Conservation (phyloP, 2,113 vertebrate species). For the Phrynocephalus versicolor region DNA sequence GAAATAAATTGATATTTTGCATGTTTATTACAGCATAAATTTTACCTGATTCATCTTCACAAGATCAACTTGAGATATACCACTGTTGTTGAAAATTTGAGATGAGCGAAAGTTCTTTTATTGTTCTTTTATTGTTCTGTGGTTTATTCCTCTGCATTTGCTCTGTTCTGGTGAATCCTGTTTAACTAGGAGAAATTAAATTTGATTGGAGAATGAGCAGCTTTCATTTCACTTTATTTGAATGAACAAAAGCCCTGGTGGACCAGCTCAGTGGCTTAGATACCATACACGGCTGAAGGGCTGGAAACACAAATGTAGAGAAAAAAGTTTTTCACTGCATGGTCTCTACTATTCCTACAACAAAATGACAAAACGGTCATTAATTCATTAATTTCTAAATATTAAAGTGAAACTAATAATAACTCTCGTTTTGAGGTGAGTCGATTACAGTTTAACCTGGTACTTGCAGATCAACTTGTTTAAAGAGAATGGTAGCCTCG, state of each 20-base stretch:
- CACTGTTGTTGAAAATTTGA: not conserved
- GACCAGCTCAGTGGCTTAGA: not conserved
- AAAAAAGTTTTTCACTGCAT: not conserved
- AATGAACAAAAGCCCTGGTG: not conserved
- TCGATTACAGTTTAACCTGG: too few species aligned
- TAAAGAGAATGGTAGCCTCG: too few species aligned
- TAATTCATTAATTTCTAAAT: not conserved
- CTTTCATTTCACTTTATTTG: not conserved
- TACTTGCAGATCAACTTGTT: too few species aligned
- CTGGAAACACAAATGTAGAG: not conserved
- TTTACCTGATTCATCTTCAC: not conserved
- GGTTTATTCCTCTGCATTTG: not conserved
- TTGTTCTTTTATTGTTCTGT: not conserved
- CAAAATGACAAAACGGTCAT: not conserved
- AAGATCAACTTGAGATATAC: not conserved
- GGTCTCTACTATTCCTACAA: conserved; percentile 1
- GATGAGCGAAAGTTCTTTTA: not conserved
- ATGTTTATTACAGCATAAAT: conserved; percentile 1
- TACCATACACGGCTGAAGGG: not conserved
- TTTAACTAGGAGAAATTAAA: not conserved
- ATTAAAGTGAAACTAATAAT: not conserved
- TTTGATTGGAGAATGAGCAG: not conserved
- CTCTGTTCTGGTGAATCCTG: not conserved
- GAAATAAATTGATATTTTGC: conserved; percentile 34
- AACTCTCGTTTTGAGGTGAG: not conserved